Evolutionary conservation across 2,113 vertebrate genomes (phyloP), one percentile per base, ranked within the genome.

Genomic region (Dicaeum eximium): DNA sequence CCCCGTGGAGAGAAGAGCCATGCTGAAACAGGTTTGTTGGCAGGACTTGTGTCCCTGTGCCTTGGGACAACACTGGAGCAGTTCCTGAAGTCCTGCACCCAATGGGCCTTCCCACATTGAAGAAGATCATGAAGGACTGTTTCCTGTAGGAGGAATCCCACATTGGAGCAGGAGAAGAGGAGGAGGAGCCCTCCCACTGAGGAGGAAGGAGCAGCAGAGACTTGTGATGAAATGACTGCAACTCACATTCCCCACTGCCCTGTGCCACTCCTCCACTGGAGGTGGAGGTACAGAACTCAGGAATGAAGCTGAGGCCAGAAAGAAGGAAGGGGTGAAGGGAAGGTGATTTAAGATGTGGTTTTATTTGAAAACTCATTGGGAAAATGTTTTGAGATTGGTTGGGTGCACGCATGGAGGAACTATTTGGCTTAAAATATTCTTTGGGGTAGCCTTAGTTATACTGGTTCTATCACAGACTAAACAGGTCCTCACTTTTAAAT

Each of bases 351-450:
- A 54, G n/a, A 44, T 30, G 56, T 69, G 13, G 2, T 21, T 60
- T 54, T 66, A 28, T 61, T 66, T 80, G 85, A 90, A 88, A 88
- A 87, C 13, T 81, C 40, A 8, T 8, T 25, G 24, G 22, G 40
- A 81, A 90, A 85, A 67, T 67, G 47, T 81, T 81, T 91, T 47
- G 40, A 79, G 48, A 87, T 84, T 87, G 30, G 35, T 47, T 85
- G 6, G 6, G 28, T 47, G 9, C 20, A 48, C 9, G 87, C 12
- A 31, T 28, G 8, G 58, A 71, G 31, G 54, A 77, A 84, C 6
- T 11, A 13, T 79, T 66, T 58, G 30, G 8, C 15, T 80, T 58
- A 69, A 67, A 37, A 37, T 81, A 90, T 92, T 51, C 10, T 78
- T 81, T 56, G 70, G 38, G 28, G 19, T 10, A 60, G 40, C 27